Base-by-base conservation (phyloP, 2,797 vertebrate species). In the Enoplosus armatus region DNA sequence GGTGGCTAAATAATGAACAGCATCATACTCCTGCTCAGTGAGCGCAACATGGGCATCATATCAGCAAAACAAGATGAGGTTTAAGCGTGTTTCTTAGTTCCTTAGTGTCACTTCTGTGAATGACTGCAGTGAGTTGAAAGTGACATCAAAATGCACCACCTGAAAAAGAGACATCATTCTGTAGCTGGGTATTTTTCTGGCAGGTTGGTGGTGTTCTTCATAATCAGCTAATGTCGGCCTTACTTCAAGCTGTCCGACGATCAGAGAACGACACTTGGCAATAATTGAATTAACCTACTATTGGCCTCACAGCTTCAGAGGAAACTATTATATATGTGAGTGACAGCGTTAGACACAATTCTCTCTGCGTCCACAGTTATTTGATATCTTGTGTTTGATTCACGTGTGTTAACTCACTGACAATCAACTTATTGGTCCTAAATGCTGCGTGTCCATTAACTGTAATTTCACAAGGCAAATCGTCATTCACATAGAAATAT, bases 1-100 rank as follows among this genome's bases (percentile, higher is more conserved):
- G 85, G 83, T 85, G 85, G 80, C 68, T 69, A 5, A 50, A 71
- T 64, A 72, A 62, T 43, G 75, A 77, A 45, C 27, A 48, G 37
- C 35, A 20, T 41, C 72, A 37, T 5, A n/a, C 8, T 10, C 22
- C 20, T 48, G 9, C 37, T 55, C 4, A 26, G 14, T 29, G 24
- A 14, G 9, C 55, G n/a, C 63, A 31, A 7, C 35, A n/a, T 12
- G 6, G 7, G 1, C 22, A 12, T n/a, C 37, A 31, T 26, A 3
- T 20, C 22, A 24, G 8, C 43, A 22, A 37, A 63, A 58, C 50
- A 47, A 50, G 22, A 50, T 24, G 26, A 31, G n/a, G 31, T 33
- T 35, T 8, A 6, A 29, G 18, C 15, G 20, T 56, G 35, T 75
- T 56, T 50, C n/a, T 18, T 9, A 35, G n/a, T n/a, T 31, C 27